These are phyloP conservation scores for Diabrotica virgifera DNA, from an alignment of 1,140 invertebrate genomes.

Conservation along the genomic window DNA sequence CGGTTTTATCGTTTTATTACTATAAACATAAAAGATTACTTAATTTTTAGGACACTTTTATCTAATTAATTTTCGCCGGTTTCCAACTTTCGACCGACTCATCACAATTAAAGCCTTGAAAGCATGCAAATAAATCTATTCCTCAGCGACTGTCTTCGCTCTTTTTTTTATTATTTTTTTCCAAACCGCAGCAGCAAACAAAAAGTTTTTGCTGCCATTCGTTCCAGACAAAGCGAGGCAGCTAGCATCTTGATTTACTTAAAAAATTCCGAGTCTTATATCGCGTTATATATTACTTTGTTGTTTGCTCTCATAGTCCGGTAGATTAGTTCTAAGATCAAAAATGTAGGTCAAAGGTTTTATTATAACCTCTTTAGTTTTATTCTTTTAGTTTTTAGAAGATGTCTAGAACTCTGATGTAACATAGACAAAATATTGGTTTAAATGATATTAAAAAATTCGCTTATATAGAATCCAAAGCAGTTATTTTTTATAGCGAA, in stretches of 20 bases:
- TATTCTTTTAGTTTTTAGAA: no score
- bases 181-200: not conserved
- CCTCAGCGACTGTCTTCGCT: not conserved
- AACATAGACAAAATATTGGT: no score
- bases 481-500: no score
- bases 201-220: not conserved
- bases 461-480: no score
- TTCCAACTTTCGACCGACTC: not conserved
- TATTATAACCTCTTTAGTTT: no score
- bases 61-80: not conserved
- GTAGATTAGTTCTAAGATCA: no score
- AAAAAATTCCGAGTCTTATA: not conserved
- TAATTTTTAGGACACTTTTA: no score
- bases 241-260: not conserved
- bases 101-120: conserved; percentile 1
- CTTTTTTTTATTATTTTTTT: not conserved
- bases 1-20: no score
- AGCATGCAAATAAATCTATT: conserved; percentile 1
- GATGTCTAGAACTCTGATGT: no score
- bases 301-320: not conserved
- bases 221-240: not conserved
- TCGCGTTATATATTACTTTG: conserved; percentile 1
- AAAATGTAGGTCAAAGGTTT: no score
- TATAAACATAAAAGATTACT: no score
- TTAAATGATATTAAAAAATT: no score